Conservation (phyloP, 2,888 invertebrate species). For the Drosophila recens region DNA sequence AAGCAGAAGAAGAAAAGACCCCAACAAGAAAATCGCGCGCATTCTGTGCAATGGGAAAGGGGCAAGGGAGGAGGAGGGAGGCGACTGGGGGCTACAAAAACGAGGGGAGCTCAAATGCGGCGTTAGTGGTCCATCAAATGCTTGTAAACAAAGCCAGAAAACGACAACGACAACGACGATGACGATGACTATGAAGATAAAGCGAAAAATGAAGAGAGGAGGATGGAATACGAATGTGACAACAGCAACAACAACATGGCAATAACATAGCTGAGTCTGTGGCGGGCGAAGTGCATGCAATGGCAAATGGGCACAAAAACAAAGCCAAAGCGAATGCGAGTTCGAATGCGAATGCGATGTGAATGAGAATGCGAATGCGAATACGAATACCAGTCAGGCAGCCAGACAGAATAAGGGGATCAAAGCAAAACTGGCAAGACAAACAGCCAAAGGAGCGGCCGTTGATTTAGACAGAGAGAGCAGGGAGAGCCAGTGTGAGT, state of each 20-base stretch:
- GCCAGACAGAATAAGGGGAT: constrained; percentile 77
- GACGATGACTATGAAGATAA: constrained; percentile 28
- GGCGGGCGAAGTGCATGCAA: constrained; percentile 78
- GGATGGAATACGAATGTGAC: constrained; percentile 5
- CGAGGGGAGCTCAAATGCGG: constrained; percentile 60
- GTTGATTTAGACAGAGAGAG: constrained; percentile 12
- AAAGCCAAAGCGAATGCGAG: constrained; percentile 46
- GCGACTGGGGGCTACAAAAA: not conserved
- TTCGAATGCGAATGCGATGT: constrained; percentile 38
- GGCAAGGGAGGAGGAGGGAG: not conserved
- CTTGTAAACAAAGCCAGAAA: constrained; percentile 79
- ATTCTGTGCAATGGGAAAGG: constrained; percentile 9
- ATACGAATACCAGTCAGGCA: constrained; percentile 39
- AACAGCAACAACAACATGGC: constrained; percentile 41
- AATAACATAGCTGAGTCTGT: constrained; percentile 55
- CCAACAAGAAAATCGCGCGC: constrained; percentile 26
- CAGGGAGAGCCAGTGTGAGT: not conserved
- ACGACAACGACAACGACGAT: constrained; percentile 58
- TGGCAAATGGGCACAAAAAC: constrained; percentile 77
- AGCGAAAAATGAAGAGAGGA: constrained; percentile 13
- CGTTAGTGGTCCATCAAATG: constrained; percentile 80
- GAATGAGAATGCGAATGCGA: constrained; percentile 36
- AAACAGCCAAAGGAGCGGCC: constrained; percentile 49
- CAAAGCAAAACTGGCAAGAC: constrained; percentile 74
- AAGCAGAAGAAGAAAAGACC: constrained; percentile 25